Base-by-base conservation (phyloP, 2,888 invertebrate genomes). In the Eristalinus aeneus region DNA sequence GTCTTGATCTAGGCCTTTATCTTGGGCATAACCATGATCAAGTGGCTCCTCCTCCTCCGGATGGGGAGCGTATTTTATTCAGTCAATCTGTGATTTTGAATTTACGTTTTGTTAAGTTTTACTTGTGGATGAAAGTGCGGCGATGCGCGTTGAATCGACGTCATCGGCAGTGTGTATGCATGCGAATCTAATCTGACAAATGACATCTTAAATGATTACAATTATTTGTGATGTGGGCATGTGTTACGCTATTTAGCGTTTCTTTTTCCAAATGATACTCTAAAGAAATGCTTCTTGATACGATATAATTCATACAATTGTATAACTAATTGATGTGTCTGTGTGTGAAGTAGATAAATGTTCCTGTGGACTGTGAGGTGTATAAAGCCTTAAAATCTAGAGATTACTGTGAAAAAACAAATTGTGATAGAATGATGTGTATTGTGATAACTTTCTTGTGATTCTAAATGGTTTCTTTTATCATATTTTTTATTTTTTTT, bases 51-150 rank as follows among this genome's bases (percentile, higher is more conserved):
- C 27, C 27, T 27, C 27, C 27, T 27, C 82, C 39, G 10, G 12
- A 34, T 22, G 39, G 9, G 36, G 65, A 69, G 64, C 67, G 31
- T 23, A 56, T 54, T 39, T 39, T 39, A 22, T 73, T 73, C 77
- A 83, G 82, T 77, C 82, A 73, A 73, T 83, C 68, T 63, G 72
- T 77, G 77, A 77, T 76, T 76, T 68, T 61, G 12, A 32, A 46
- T 68, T 67, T 68, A 6, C 32, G 20, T 53, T 22, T 32, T 53
- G 34, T 54, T 32, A 63, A 27, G 9, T 56, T 61, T 56, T 31
- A 1, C 12, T 69, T 61, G 39, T 46, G 11, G 58, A 73, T 82
- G 54, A 76, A 63, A 72, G 54, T 75, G 64, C 64, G 81, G 79
- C 63, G 71, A 68, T 60, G 64, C 39, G 34, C 32, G 39, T 46